Base-by-base conservation (phyloP, 2,113 vertebrate genomes). In the Ochotona curzoniae region DNA sequence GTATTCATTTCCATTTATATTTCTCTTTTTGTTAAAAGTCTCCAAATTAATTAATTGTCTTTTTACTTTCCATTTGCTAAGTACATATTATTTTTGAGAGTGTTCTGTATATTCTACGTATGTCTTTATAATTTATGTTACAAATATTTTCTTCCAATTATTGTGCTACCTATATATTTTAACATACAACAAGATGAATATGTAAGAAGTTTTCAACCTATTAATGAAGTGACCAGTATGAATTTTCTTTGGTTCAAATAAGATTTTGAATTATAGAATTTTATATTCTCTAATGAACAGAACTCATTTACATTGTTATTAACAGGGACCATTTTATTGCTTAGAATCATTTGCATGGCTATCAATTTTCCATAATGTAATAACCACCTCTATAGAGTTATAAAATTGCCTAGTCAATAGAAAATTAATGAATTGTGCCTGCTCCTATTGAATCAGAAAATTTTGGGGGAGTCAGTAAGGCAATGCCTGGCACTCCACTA, bases 181-280 rank as follows among this genome's bases (percentile, higher is more conserved):
- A 89, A 70, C 15, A 0, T 28, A 51, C 67, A 84, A 63, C 47
- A 9, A 91, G 84, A 79, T 84, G 84, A 30, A 66, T 54, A 38
- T 51, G 20, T 71, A 32, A 89, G 64, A 8, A 18, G 64, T 66
- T 85, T 84, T 80, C 25, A 64, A 57, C 28, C 71, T 93, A 73
- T 80, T 54, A 57, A 23, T 80, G n/a, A 90, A 10, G 66, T 51
- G 73, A 63, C 28, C 20, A 21, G 21, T n/a, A 83, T 57, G 26
- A 76, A 71, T 44, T 84, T 93, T 63, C 71, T 84, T 11, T 84
- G 20, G 21, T 71, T 89, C 64, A 84, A 63, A 21, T 26, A 63
- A 64, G 28, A 84, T 64, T 84, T 93, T 84, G 64, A 84, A 18
- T 84, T 78, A 79, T 78, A 79, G 30, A 79, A 26, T 76, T 75